Conservation (phyloP, 2,113 vertebrate species). For the Colaptes auratus region DNA sequence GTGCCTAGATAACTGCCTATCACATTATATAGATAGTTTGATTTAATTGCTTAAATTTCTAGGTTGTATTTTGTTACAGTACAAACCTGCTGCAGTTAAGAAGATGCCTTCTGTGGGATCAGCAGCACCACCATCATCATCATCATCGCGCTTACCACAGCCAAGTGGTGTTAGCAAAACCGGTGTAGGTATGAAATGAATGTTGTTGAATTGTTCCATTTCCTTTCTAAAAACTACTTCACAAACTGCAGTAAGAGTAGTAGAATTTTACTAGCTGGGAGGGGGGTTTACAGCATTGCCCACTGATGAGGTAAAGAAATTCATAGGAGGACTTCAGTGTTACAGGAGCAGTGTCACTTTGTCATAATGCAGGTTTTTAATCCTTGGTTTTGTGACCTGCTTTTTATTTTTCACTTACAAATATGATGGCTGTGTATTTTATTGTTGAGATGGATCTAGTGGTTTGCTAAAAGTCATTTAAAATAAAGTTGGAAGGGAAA, state of each 20-base stretch:
- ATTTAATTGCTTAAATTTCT: constrained; percentile 68
- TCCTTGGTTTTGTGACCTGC: not conserved
- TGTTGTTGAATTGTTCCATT: not conserved
- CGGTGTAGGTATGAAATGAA: constrained; percentile 70
- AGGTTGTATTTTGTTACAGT: constrained; percentile 80
- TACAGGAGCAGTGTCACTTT: not conserved
- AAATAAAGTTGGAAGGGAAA: not conserved
- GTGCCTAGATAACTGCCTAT: not conserved
- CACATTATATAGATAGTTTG: constrained; percentile 15
- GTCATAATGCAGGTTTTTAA: not conserved
- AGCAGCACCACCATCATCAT: constrained; percentile 71
- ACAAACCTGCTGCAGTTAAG: constrained; percentile 84
- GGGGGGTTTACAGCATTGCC: not conserved
- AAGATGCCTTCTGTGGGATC: constrained; percentile 82
- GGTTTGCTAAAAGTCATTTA: not conserved
- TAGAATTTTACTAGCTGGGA: not conserved
- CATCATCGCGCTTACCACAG: constrained; percentile 90
- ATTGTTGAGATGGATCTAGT: not conserved
- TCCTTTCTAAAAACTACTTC: not conserved
- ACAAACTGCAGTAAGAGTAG: not conserved
- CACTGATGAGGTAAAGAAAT: not conserved
- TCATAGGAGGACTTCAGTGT: not conserved
- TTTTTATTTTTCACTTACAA: not conserved
- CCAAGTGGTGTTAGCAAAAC: constrained; percentile 81
- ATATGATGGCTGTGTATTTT: not conserved